These are phyloP conservation scores for Larimichthys crocea DNA, from an alignment of 2,113 vertebrate genomes.

Conservation along the genomic window DNA sequence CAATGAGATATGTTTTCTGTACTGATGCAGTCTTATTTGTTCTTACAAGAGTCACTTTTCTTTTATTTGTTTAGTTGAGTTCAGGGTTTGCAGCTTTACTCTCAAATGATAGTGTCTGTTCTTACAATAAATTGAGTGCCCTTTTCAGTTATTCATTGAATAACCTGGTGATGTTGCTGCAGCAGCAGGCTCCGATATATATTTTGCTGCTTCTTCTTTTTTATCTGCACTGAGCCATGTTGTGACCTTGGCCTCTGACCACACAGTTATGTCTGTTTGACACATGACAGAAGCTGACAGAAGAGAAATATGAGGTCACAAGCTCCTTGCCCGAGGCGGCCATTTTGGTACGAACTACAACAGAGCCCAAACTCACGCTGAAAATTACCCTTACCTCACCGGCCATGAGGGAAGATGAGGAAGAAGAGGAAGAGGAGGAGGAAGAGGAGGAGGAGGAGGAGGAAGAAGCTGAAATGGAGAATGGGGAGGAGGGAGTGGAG, in stretches of 20 bases:
- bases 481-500: constrained; percentile 34
- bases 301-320: constrained; percentile 94
- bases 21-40: not conserved
- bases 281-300: constrained; percentile 93
- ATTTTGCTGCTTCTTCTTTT: constrained; percentile 4
- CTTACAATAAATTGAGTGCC: not conserved
- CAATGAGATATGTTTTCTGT: not conserved
- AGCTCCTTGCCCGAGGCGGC: constrained; percentile 91
- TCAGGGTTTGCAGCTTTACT: not conserved
- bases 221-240: not conserved
- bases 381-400: constrained; percentile 97
- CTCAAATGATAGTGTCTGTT: not conserved
- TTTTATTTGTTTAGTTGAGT: not conserved
- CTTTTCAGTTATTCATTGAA: not conserved
- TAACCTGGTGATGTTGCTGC: constrained; percentile 7
- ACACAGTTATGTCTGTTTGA: constrained; percentile 49
- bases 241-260: constrained; percentile 58
- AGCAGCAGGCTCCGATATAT: constrained; percentile 7
- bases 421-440: constrained; percentile 60
- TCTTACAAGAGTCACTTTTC: not conserved
- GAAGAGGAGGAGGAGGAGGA: constrained; percentile 26
- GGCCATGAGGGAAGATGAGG: constrained; percentile 86
- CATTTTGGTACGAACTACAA: constrained; percentile 91
- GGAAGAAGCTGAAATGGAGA: constrained; percentile 28
- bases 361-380: constrained; percentile 93